These are phyloP conservation scores for Liasis olivaceus DNA, from an alignment of 2,797 vertebrate species.

Conservation along the genomic window DNA sequence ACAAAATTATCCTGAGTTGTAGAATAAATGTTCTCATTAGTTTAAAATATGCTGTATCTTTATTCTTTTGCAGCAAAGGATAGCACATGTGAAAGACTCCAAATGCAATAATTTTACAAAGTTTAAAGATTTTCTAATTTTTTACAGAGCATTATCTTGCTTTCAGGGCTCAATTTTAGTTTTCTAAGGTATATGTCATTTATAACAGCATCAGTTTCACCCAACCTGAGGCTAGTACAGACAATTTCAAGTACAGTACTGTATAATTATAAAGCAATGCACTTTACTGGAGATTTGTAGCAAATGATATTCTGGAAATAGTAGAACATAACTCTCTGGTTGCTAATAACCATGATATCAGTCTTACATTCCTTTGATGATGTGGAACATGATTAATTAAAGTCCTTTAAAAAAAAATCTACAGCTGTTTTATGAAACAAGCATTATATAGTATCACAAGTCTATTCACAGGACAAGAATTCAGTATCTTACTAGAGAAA, in stretches of 20 bases:
- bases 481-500: neutral
- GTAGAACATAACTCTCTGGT: neutral
- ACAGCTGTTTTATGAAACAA: neutral
- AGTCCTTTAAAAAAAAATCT: neutral
- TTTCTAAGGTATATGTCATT: neutral
- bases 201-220: neutral
- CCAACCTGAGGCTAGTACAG: neutral
- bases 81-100: conserved; percentile 13
- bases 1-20: neutral
- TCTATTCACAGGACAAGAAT: conserved; percentile 7
- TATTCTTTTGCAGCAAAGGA: conserved; percentile 32
- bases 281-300: too few relatives aligned
- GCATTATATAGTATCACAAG: too few relatives aligned
- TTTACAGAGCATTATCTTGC: neutral
- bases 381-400: neutral
- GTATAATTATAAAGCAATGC: neutral
- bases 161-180: neutral
- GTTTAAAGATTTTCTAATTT: neutral
- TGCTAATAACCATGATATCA: neutral
- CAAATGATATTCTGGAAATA: neutral
- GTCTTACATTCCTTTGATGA: neutral
- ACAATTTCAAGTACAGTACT: neutral
- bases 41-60: accelerated
- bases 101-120: neutral
- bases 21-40: conserved; percentile 21